Evolutionary conservation across 2,888 invertebrate species (phyloP).

Genomic region (Sepioteuthis lessoniana): DNA sequence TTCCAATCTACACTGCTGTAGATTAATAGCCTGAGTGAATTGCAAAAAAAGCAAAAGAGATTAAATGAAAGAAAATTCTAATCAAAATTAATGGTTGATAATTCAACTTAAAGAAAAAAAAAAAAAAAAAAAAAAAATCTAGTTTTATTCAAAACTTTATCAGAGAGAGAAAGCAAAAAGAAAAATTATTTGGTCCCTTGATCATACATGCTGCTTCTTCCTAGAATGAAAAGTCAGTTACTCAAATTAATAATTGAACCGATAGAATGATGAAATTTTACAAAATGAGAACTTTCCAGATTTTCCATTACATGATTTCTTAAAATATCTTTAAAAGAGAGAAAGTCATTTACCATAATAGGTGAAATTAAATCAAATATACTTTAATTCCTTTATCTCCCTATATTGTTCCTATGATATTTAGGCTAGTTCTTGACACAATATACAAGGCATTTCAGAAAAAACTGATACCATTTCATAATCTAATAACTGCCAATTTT

Average conservation of each 20-base stretch:
- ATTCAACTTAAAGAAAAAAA: too few species aligned
- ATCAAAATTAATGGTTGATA: too few species aligned
- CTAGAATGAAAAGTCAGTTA: background rate
- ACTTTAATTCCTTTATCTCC: background rate
- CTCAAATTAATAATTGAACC: background rate
- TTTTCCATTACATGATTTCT: background rate
- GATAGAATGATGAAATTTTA: too few species aligned
- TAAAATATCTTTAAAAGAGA: background rate
- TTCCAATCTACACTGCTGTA: too few species aligned
- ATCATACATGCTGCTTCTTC: background rate
- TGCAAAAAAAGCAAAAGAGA: too few species aligned
- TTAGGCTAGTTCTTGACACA: background rate
- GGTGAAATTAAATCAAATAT: background rate
- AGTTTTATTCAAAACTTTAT: background rate
- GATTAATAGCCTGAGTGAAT: too few species aligned
- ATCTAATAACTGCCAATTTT: too few species aligned
- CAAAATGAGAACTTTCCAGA: background rate
- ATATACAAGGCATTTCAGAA: background rate
- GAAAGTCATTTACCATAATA: background rate
- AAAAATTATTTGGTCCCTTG: background rate
- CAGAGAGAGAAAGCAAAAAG: background rate
- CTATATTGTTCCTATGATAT: background rate
- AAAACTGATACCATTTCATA: too few species aligned
- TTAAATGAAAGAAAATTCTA: too few species aligned
- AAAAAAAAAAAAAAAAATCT: background rate